Evolutionary conservation across 2,113 vertebrate genomes (phyloP), one percentile per base, ranked within the genome.

Genomic region (Motacilla tschutschensis): DNA sequence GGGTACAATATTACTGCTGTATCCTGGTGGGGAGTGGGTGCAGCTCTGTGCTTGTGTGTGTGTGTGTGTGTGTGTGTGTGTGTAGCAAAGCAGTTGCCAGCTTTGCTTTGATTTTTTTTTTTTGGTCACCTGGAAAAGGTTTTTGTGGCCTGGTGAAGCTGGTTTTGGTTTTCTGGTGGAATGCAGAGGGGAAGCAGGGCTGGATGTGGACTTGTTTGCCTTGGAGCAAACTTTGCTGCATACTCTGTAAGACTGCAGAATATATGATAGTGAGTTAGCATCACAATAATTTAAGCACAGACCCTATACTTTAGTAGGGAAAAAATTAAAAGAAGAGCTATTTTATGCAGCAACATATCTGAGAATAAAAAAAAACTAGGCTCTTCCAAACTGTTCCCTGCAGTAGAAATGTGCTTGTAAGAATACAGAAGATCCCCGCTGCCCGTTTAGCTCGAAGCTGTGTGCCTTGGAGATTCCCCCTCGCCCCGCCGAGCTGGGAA

Each of bases 11-110:
- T 10, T 12, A 0, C 26, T 21, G 2, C 31, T 4, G n/a, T 1
- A 3, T 6, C 8, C 12, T 22, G 26, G 7, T 26, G 71, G 40
- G 19, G 51, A 22, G 3, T 9, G 47, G 35, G 36, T 33, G 33
- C 2, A 0, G 36, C 60, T 18, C 18, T 18, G 33, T 28, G 57
- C 40, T 25, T 4, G 0, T 2, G 1, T 2, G 7, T 14, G 36
- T 16, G 44, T 38, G 54, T 4, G 0, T 2, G 1, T 2, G 7
- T 14, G 36, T 16, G 44, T 38, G 54, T 21, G 33, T 33, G 33
- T 33, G 54, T 21, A 60, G 78, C 31, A 36, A 8, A 77, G 60
- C 57, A 17, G 20, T 2, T 5, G 14, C 0, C 1, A 7, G 44
- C 21, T 33, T 11, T 43, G 54, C 33, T 5, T 46, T 22, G 41